Base-by-base conservation (phyloP, 2,888 invertebrate genomes). In the Leptothorax acervorum region DNA sequence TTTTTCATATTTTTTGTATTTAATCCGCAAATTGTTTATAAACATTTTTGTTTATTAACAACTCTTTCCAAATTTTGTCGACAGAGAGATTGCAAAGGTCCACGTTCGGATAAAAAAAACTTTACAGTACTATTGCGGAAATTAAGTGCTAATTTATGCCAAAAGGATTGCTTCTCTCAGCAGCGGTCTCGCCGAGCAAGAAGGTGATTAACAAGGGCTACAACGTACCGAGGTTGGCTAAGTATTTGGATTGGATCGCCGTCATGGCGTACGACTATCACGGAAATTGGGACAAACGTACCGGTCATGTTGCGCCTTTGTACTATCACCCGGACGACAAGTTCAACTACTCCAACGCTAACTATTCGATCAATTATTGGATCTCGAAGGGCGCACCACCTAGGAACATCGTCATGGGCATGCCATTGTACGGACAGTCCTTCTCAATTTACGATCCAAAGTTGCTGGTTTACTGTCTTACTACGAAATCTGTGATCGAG, bases 181-280 rank as follows among this genome's bases (percentile, higher is more conserved):
- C 98, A 0, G 98, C 98, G 0, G 98, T 98, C 0, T 98, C 98
- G 0, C 98, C 98, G 0, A 98, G 97, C 93, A 98, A 98, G 95
- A 97, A 97, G 89, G 97, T 98, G 0, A 97, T 98, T 82, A 98
- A 98, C 93, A 97, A 97, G 92, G 96, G 97, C 0, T 98, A 98
- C 93, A 97, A 98, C 92, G 98, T 98, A 0, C 97, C 97, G 0
- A 96, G 96, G 0, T 92, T 98, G 4, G 97, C 97, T 0, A 95
- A 96, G 89, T 96, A 97, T 93, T 95, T 98, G 82, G 98, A 98
- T 93, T 98, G 98, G 98, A 97, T 98, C 71, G 97, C 98, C 0
- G 98, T 98, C 0, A 98, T 98, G 98, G 97, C 98, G 0, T 98
- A 98, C 92, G 98, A 98, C 93, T 98, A 97, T 95, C 98, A 98